Evolutionary conservation across 2,797 vertebrate species (phyloP), one percentile per base, ranked within the genome.

Genomic region (Pseudomugil gertrudae): DNA sequence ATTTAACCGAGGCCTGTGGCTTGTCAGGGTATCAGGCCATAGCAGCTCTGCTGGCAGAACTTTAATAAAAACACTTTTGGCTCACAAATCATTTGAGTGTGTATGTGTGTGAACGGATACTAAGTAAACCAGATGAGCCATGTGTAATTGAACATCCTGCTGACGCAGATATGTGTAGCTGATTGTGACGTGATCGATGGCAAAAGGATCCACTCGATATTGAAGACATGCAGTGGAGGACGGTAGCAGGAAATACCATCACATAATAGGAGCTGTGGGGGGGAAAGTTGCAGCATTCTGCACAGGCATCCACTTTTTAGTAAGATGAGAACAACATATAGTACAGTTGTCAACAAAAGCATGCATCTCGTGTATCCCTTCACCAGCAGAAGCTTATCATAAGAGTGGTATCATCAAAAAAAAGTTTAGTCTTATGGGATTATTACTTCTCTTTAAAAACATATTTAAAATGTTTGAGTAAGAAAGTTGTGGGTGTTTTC

Each of bases 61-160:
- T 86, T 84, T 82, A 89, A 87, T 86, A n/a, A 68, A 85, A 86
- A 86, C 68, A 65, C 69, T 74, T 78, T 76, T 78, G 62, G 69
- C 72, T 78, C 74, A 27, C 38, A 74, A 57, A 48, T 50, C n/a
- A 60, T 70, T 30, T 63, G 53, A 38, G 53, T 61, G 36, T 35
- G 55, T 66, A 29, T 54, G 38, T 47, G 51, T 10, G 43, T 30
- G 57, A 21, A 10, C 29, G 23, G 26, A 15, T 57, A 50, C 57
- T 69, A 66, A 48, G 66, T 75, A 75, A 80, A 75, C 73, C 69
- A 80, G 83, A 85, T 87, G 82, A 87, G 81, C 63, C 57, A 50
- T n/a, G 76, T 85, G 88, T 79, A 88, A 89, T 83, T 83, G 65
- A 83, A 90, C 83, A 85, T 90, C 74, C 72, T 85, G 82, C 84